phyloP scores from a whole-genome alignment of 2,797 vertebrate species.

The Microhierax caerulescens region DNA sequence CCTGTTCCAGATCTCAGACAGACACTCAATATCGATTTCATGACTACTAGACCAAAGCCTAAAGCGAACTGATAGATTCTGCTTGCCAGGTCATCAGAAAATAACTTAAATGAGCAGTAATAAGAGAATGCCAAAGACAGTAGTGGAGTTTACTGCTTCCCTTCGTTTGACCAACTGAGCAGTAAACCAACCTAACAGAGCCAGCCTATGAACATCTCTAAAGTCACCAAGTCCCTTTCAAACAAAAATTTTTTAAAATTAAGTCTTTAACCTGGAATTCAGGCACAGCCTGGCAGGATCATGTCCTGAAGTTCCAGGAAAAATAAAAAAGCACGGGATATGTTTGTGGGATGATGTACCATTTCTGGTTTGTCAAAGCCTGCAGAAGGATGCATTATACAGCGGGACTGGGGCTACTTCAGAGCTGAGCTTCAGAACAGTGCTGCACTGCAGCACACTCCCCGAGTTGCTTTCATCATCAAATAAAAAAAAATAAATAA shows the following conservation, averaged over 20 bases:
- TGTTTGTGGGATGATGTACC: not conserved
- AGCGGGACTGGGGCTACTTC: accelerated
- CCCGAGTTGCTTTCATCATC: not conserved
- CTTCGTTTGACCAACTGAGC: not conserved
- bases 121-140: not conserved
- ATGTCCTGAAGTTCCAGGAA: not conserved
- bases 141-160: not conserved
- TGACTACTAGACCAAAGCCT: not conserved
- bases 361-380: not conserved
- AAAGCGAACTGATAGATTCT: not conserved
- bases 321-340: not conserved
- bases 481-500: not conserved
- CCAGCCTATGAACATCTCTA: not conserved
- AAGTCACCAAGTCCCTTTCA: not conserved
- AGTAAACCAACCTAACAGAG: not conserved
- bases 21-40: not conserved
- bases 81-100: not conserved
- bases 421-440: not conserved
- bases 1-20: not conserved
- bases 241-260: too few relatives aligned
- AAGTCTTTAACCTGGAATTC: not conserved
- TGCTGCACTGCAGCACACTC: not conserved
- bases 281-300: not conserved
- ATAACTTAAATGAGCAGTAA: not conserved
- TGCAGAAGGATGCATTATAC: not conserved